Evolutionary conservation across 2,888 invertebrate species (phyloP).

Genomic region (Heliconius ethilla): DNA sequence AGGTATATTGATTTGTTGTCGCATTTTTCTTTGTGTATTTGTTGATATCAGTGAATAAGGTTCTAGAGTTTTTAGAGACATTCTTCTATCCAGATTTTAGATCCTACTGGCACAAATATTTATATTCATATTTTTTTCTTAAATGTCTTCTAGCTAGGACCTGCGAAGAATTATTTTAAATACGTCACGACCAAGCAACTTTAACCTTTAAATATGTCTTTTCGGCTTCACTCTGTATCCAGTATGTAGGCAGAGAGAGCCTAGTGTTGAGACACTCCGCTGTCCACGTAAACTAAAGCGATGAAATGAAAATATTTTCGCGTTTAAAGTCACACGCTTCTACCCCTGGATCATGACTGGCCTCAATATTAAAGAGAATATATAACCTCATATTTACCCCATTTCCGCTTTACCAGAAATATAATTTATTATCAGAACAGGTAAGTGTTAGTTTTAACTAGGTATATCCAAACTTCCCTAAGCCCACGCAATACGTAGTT

Average conservation of each 20-base stretch:
- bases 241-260: too few species aligned
- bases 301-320: background rate
- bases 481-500: constrained; percentile 35
- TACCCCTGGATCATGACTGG: background rate
- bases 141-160: too few species aligned
- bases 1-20: background rate
- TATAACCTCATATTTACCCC: background rate
- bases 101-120: background rate
- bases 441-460: constrained; percentile 30
- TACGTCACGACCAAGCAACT: too few species aligned
- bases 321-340: too few species aligned
- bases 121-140: too few species aligned
- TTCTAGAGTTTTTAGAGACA: background rate
- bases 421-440: constrained; percentile 22
- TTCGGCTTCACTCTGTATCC: too few species aligned
- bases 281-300: too few species aligned
- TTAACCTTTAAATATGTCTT: too few species aligned
- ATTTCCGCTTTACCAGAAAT: background rate
- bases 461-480: constrained; percentile 23
- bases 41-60: background rate
- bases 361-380: background rate
- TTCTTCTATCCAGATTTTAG: background rate
- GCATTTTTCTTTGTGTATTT: background rate
- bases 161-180: too few species aligned
- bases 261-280: too few species aligned